phyloP scores from a whole-genome alignment of 2,113 vertebrate species.

The Corythornis cristatus region DNA sequence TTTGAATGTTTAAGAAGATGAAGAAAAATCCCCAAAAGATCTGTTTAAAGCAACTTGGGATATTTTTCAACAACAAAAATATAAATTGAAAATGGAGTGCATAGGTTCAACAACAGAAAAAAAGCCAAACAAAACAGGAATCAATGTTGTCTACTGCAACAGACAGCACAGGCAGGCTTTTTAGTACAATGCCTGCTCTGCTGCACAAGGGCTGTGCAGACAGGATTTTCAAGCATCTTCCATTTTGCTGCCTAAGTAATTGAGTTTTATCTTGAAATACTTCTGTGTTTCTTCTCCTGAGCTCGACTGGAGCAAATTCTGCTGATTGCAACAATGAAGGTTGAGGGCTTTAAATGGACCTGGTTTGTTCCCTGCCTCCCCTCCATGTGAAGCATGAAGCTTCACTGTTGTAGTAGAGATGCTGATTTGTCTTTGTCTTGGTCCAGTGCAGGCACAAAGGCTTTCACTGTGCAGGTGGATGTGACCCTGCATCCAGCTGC shows the following conservation, averaged over 20 bases:
- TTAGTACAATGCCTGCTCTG: background rate
- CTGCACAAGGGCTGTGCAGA: background rate
- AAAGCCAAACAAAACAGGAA: background rate
- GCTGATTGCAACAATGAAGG: fast-evolving
- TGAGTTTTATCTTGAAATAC: background rate
- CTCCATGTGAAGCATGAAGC: background rate
- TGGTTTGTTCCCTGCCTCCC: background rate
- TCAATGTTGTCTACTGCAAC: background rate
- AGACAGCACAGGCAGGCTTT: background rate
- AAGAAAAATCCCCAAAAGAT: background rate
- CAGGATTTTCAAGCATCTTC: background rate
- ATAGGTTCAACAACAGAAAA: background rate
- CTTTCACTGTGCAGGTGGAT: background rate
- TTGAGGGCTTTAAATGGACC: background rate
- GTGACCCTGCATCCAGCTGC: background rate
- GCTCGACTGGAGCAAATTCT: background rate
- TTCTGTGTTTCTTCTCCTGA: background rate
- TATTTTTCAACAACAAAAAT: background rate
- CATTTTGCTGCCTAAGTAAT: background rate
- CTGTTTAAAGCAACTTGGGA: background rate
- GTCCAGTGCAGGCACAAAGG: fast-evolving
- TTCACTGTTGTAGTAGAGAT: background rate
- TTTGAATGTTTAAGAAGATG: background rate
- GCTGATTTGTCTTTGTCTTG: background rate
- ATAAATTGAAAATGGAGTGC: background rate